phyloP scores from a whole-genome alignment of 2,113 vertebrate genomes.

The Labeo catla region DNA sequence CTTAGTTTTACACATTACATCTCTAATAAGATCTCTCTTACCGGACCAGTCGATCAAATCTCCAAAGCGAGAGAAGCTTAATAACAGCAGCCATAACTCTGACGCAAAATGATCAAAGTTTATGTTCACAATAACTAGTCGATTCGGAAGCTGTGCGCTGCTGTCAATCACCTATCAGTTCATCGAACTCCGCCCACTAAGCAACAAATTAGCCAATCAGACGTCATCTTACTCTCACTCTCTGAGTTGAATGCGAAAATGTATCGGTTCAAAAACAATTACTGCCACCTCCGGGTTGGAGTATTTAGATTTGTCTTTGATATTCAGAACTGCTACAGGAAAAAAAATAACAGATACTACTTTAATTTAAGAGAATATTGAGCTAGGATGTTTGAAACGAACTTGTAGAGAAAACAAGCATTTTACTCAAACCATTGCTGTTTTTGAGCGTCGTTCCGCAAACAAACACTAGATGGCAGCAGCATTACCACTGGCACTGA shows the following conservation, averaged over 20 bases:
- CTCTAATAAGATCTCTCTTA: background rate
- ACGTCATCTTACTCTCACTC: background rate
- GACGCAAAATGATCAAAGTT: conserved; percentile 1
- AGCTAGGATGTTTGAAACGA: background rate
- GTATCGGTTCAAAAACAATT: background rate
- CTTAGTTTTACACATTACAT: background rate
- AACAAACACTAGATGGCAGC: background rate
- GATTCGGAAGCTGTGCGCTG: background rate
- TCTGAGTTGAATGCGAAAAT: background rate
- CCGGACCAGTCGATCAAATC: conserved; percentile 46
- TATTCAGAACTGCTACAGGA: background rate
- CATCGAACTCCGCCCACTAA: background rate
- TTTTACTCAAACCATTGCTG: background rate
- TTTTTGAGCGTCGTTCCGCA: background rate
- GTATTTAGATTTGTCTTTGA: background rate
- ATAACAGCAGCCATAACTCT: conserved; percentile 46
- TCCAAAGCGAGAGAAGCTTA: conserved; percentile 33
- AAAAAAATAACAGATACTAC: background rate
- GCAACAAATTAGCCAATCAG: conserved; percentile 19
- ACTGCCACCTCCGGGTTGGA: background rate
- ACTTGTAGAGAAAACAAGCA: background rate
- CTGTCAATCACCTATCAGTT: conserved; percentile 7
- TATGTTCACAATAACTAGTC: conserved; percentile 1
- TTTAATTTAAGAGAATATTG: background rate
- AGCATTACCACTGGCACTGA: background rate